Evolutionary conservation across 2,113 vertebrate species (phyloP).

Genomic region (Riparia riparia): DNA sequence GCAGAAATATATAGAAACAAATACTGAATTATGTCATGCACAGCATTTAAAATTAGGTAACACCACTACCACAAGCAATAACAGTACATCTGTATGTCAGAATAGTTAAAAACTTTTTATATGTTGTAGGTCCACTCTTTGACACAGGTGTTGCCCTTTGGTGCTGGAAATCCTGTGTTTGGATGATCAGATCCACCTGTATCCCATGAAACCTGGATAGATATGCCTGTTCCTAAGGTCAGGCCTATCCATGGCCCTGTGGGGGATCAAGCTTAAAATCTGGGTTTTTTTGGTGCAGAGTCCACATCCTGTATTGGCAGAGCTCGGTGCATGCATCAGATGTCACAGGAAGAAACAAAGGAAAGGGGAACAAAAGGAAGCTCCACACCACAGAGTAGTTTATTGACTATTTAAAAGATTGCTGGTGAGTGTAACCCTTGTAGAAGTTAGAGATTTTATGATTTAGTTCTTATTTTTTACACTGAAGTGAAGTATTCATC

Average conservation of each 20-base stretch:
- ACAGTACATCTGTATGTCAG: not conserved
- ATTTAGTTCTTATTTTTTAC: not conserved
- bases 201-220: not conserved
- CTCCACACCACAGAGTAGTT: not conserved
- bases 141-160: rapidly evolving
- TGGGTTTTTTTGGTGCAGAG: not conserved
- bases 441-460: not conserved
- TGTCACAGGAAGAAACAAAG: not conserved
- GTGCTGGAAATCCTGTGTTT: not conserved
- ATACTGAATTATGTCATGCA: not conserved
- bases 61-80: not conserved
- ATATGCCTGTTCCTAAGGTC: not conserved
- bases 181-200: not conserved
- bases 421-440: not conserved
- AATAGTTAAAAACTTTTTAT: not conserved
- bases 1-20: not conserved
- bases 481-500: not conserved
- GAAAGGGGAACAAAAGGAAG: not conserved
- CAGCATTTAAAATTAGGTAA: not conserved
- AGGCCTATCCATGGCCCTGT: not conserved
- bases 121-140: not conserved
- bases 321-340: rapidly evolving
- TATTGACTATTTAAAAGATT: not conserved
- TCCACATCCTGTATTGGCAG: not conserved
- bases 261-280: not conserved